A percentile compares a stretch with the other conserved stretches of the same genome.
Conservation (phyloP, 1,140 invertebrate species). For the Amphibalanus amphitrite region DNA sequence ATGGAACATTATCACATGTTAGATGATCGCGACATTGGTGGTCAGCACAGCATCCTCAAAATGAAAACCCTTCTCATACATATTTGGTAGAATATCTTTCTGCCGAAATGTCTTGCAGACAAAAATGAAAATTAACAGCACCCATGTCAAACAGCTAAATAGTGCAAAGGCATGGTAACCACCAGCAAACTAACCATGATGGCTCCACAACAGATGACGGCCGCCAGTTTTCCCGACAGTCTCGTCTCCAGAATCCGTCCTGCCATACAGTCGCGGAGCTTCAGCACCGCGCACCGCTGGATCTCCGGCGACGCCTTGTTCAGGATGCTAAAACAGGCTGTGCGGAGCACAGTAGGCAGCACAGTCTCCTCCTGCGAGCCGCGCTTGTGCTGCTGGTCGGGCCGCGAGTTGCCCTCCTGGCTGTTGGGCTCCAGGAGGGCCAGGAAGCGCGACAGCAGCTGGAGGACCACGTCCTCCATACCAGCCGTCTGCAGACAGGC, state of each 20-base stretch:
- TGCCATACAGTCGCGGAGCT: not conserved
- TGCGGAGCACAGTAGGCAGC: not conserved
- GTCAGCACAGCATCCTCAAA: too few species aligned
- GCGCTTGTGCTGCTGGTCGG: slow-evolving; percentile 19
- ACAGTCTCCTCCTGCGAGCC: not conserved
- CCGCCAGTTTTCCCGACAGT: not conserved
- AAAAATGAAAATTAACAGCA: too few species aligned
- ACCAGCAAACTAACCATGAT: slow-evolving; percentile 11
- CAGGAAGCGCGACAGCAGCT: slow-evolving; percentile 64
- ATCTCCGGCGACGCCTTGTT: slow-evolving; percentile 1
- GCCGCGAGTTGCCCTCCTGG: not conserved
- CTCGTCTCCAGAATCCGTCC: not conserved
- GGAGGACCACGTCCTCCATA: slow-evolving; percentile 73
- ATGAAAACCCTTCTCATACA: too few species aligned
- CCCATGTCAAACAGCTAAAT: too few species aligned
- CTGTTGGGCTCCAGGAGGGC: slow-evolving; percentile 46
- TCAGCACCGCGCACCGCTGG: not conserved
- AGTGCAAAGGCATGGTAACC: too few species aligned
- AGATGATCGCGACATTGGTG: too few species aligned
- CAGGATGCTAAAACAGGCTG: not conserved
- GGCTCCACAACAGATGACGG: not conserved
- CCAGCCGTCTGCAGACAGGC: slow-evolving; percentile 59
- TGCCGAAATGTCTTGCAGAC: too few species aligned
- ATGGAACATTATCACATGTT: too few species aligned
- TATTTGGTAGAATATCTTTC: too few species aligned